These are phyloP conservation scores for Metalampra italica DNA, from an alignment of 2,888 invertebrate species.

Conservation along the genomic window DNA sequence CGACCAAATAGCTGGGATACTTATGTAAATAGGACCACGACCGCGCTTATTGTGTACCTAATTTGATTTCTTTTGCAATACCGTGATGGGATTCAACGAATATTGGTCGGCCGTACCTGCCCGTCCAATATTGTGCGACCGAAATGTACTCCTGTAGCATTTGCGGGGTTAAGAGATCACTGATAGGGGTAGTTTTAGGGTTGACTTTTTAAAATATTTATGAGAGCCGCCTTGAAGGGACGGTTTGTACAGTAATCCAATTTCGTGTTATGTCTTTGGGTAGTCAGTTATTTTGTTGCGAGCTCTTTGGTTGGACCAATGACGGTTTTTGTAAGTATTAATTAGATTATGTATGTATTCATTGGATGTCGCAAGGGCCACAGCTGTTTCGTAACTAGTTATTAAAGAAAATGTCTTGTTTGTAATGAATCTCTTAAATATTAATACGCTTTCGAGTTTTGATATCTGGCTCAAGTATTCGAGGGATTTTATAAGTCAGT, in stretches of 20 bases:
- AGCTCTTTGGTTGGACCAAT: slow-evolving; percentile 52
- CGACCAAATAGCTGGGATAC: slow-evolving; percentile 72
- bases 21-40: slow-evolving; percentile 73
- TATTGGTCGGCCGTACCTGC: slow-evolving; percentile 66
- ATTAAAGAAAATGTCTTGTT: background rate
- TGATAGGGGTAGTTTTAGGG: slow-evolving; percentile 60
- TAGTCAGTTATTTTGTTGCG: slow-evolving; percentile 64
- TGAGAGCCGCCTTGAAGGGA: slow-evolving; percentile 60
- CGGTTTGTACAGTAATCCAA: slow-evolving; percentile 69
- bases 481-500: too few species aligned
- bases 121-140: slow-evolving; percentile 55
- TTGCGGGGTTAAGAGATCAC: slow-evolving; percentile 68
- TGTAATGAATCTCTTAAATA: background rate
- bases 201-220: slow-evolving; percentile 76
- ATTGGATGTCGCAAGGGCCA: slow-evolving; percentile 19
- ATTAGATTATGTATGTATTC: slow-evolving; percentile 57
- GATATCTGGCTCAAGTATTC: too few species aligned
- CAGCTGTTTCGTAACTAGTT: background rate
- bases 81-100: slow-evolving; percentile 70
- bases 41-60: slow-evolving; percentile 77
- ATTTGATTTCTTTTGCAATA: slow-evolving; percentile 76
- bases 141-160: slow-evolving; percentile 48
- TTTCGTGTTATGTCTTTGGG: slow-evolving; percentile 76
- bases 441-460: too few species aligned
- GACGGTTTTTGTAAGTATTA: slow-evolving; percentile 59